Evolutionary conservation across 2,888 invertebrate genomes (phyloP).

Genomic region (Phyllotreta cruciferae): DNA sequence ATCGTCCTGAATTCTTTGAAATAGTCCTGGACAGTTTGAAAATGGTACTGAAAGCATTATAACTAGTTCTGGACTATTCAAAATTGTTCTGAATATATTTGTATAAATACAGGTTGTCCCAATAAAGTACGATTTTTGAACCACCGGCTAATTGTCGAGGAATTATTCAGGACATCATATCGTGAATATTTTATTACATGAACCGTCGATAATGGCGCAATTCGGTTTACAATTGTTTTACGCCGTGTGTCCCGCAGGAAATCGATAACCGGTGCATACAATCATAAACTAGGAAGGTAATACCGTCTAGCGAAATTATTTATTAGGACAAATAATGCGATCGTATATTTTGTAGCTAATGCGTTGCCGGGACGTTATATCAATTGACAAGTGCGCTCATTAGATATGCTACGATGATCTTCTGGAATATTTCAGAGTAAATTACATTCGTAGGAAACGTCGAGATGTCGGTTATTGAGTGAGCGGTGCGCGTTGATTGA

Average conservation of each 20-base stretch:
- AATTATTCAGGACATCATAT: too few relatives aligned
- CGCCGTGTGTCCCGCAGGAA: slow-evolving; percentile 6
- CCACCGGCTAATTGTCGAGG: too few relatives aligned
- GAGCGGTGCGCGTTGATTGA: too few relatives aligned
- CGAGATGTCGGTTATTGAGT: slow-evolving; percentile 16
- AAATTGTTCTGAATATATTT: too few relatives aligned
- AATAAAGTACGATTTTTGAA: too few relatives aligned
- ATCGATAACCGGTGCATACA: slow-evolving; percentile 20
- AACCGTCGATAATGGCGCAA: not conserved
- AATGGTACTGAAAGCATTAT: too few relatives aligned
- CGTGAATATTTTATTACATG: too few relatives aligned
- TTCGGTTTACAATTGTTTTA: slow-evolving; percentile 2
- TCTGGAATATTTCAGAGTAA: slow-evolving; percentile 23
- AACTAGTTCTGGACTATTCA: too few relatives aligned
- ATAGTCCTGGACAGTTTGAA: too few relatives aligned
- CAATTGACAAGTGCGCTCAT: slow-evolving; percentile 30
- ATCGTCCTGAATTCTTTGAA: too few relatives aligned
- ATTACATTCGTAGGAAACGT: slow-evolving; percentile 25
- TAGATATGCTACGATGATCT: slow-evolving; percentile 28
- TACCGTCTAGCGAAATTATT: slow-evolving; percentile 24
- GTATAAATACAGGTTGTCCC: too few relatives aligned
- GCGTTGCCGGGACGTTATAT: slow-evolving; percentile 34
- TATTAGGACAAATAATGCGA: slow-evolving; percentile 28
- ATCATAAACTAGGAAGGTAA: slow-evolving; percentile 20
- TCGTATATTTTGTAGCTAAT: slow-evolving; percentile 29